Percentiles rank a stretch among this genome's conserved stretches.
These are phyloP conservation scores for Nymphalis polychloros DNA, from an alignment of 2,888 invertebrate species.

Conservation along the genomic window DNA sequence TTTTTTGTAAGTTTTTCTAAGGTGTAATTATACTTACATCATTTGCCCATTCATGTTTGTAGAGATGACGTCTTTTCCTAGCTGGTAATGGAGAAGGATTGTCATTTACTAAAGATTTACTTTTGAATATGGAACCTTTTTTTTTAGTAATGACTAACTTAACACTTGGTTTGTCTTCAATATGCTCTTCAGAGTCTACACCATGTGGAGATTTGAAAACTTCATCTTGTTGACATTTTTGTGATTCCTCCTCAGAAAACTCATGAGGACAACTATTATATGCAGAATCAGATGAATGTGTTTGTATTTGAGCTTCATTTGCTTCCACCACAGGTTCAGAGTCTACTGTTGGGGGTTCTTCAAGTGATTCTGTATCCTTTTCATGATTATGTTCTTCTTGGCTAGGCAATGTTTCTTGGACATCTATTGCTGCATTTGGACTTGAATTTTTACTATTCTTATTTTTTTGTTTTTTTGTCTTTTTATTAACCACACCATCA, in stretches of 20 bases:
- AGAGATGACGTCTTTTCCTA: slow-evolving; percentile 89
- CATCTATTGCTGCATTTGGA: slow-evolving; percentile 48
- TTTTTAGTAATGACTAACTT: slow-evolving; percentile 89
- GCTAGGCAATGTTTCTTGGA: slow-evolving; percentile 37
- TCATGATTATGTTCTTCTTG: slow-evolving; percentile 39
- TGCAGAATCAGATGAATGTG: slow-evolving; percentile 70
- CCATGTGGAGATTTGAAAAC: slow-evolving; percentile 73
- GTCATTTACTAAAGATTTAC: slow-evolving; percentile 86
- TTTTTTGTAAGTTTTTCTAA: too few relatives aligned
- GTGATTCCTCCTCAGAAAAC: slow-evolving; percentile 67
- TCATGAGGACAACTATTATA: slow-evolving; percentile 77
- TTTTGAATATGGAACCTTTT: slow-evolving; percentile 95
- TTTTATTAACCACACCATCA: slow-evolving; percentile 51
- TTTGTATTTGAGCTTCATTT: slow-evolving; percentile 59
- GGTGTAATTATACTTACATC: slow-evolving; percentile 73
- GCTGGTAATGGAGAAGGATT: slow-evolving; percentile 81
- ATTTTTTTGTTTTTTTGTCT: slow-evolving; percentile 63
- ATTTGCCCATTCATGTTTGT: slow-evolving; percentile 95
- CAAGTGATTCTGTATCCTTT: slow-evolving; percentile 29
- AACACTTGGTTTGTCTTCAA: slow-evolving; percentile 81
- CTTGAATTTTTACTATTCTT: slow-evolving; percentile 62
- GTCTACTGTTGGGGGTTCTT: slow-evolving; percentile 42
- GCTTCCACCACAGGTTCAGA: slow-evolving; percentile 48
- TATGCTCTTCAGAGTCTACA: slow-evolving; percentile 62
- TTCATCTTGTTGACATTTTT: slow-evolving; percentile 67